Percentiles rank a stretch among this genome's conserved stretches.
Conservation (phyloP, 2,888 invertebrate species). For the Itoplectis maculator region DNA sequence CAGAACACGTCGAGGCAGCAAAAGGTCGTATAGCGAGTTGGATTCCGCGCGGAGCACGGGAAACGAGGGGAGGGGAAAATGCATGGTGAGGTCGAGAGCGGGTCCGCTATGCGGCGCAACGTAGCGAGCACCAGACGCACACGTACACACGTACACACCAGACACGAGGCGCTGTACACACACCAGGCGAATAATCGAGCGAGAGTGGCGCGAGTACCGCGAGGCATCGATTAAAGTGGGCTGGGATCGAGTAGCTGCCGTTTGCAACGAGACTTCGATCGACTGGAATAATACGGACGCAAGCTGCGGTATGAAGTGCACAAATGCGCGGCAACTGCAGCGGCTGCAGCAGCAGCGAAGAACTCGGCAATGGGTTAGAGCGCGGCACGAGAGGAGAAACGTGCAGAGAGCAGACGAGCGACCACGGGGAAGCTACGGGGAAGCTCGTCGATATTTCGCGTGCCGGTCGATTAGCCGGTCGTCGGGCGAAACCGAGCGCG, state of each 20-base stretch:
- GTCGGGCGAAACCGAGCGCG: slow-evolving; percentile 58
- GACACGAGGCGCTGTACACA: too few species aligned
- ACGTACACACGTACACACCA: too few species aligned
- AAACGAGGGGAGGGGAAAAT: slow-evolving; percentile 53
- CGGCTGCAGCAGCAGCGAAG: slow-evolving; percentile 22
- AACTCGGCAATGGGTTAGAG: slow-evolving; percentile 48
- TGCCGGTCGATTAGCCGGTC: slow-evolving; percentile 73
- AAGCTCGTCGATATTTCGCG: slow-evolving; percentile 75
- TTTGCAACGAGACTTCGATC: slow-evolving; percentile 70
- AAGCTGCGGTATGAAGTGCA: slow-evolving; percentile 62
- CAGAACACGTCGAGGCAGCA: slow-evolving; percentile 17
- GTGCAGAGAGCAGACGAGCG: neutral
- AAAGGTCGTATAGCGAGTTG: slow-evolving; percentile 37
- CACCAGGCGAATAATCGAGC: slow-evolving; percentile 54
- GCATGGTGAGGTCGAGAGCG: slow-evolving; percentile 40
- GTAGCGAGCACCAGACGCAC: slow-evolving; percentile 16
- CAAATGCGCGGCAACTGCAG: slow-evolving; percentile 43
- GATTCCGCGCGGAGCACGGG: slow-evolving; percentile 60
- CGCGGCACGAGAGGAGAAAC: slow-evolving; percentile 1
- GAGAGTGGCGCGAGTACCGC: slow-evolving; percentile 13
- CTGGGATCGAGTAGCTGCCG: slow-evolving; percentile 75
- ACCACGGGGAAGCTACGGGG: slow-evolving; percentile 33
- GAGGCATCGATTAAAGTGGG: slow-evolving; percentile 62
- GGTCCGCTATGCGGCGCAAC: slow-evolving; percentile 17
- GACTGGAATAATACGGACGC: slow-evolving; percentile 57